Evolutionary conservation across 2,797 vertebrate species (phyloP), one percentile per base, ranked within the genome.

Genomic region (Epinephelus malabaricus): DNA sequence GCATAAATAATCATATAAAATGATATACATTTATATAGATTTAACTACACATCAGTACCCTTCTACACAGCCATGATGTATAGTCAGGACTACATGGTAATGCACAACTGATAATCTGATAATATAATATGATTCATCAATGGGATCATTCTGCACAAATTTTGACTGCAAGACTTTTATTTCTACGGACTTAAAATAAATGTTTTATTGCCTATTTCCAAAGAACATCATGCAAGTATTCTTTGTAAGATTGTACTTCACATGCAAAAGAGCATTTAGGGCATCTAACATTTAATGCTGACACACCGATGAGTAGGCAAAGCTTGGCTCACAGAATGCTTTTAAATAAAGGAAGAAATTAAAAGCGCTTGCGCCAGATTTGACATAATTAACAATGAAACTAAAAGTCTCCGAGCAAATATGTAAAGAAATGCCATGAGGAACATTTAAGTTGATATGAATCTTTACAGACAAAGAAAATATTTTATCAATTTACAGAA

Each of bases 161-260:
- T 72, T 21, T 82, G 11, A 69, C 71, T 17, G 18, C 7, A 73
- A 43, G 2, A 34, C 7, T 0, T 60, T 62, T 66, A 59, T 50
- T 38, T 64, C 5, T 47, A 59, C 40, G 9, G 17, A 58, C 10
- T 65, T 51, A 2, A 18, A 75, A 71, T 25, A 50, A 17, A 65
- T 10, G 5, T 64, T 77, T 78, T 88, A 83, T 89, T 91, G 71
- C 78, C 78, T 66, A 49, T 82, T 66, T 53, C 2, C 56, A 76
- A 75, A 78, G 27, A 75, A 64, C 21, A 45, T 55, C 76, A 88
- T 85, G 76, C 68, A 72, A 30, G 49, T 63, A 69, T 51, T 72
- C 19, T 73, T 65, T 72, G 27, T 79, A 47, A 47, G 62, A 59
- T 4, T 68, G 51, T 55, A 27, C 15, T 61, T 77, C 3, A 73